Evolutionary conservation across 2,113 vertebrate species (phyloP).

Genomic region (Rhynchomys soricoides): DNA sequence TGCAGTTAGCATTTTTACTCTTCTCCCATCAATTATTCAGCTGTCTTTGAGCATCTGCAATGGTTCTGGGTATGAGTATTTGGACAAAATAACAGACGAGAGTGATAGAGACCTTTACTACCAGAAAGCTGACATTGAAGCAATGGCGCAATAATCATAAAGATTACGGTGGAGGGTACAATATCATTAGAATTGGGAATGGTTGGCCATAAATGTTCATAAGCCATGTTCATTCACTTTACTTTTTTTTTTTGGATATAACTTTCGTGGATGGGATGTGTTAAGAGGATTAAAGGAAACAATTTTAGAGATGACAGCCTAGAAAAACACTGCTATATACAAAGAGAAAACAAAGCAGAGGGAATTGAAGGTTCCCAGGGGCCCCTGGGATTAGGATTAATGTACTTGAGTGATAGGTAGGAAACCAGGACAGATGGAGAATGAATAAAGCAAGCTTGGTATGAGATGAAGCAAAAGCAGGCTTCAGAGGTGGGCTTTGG

Average conservation of each 20-base stretch:
- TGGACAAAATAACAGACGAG: not conserved
- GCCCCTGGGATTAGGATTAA: fast-evolving
- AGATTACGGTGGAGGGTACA: not conserved
- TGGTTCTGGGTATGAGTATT: not conserved
- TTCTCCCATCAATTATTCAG: not conserved
- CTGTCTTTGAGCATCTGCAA: not conserved
- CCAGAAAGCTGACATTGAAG: not conserved
- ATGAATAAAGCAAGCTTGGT: not conserved
- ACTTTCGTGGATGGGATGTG: not conserved
- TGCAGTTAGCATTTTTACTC: not conserved
- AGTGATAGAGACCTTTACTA: not conserved
- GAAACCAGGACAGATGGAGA: not conserved
- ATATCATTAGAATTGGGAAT: not conserved
- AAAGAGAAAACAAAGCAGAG: not conserved
- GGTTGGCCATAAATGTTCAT: not conserved
- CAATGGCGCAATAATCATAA: not conserved
- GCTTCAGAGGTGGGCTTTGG: fast-evolving
- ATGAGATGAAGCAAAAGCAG: not conserved
- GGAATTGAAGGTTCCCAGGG: not conserved
- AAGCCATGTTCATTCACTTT: not conserved
- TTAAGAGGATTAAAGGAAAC: not conserved
- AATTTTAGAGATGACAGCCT: not conserved
- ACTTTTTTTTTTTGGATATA: not conserved
- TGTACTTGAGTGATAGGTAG: not conserved
- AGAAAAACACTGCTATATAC: not conserved